Evolutionary conservation across 2,113 vertebrate species (phyloP).

Genomic region (Pluvianellus socialis): DNA sequence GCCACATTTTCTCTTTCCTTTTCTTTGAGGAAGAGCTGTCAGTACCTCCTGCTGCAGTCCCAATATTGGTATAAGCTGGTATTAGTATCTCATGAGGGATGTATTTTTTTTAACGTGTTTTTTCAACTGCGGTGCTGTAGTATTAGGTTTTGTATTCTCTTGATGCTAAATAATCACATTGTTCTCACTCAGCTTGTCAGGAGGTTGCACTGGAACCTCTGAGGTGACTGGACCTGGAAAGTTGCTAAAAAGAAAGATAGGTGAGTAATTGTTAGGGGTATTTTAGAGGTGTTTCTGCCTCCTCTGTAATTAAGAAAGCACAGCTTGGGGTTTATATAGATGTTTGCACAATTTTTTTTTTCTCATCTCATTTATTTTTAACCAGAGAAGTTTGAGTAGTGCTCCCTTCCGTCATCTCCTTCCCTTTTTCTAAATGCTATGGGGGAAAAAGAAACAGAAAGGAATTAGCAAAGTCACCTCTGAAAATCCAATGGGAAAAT

Average conservation of each 20-base stretch:
- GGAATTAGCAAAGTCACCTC: neutral
- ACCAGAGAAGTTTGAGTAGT: neutral
- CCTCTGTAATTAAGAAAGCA: conserved; percentile 48
- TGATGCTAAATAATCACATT: conserved; percentile 39
- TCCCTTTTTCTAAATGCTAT: neutral
- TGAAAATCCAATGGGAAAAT: neutral
- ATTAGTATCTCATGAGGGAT: neutral
- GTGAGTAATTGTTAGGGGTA: conserved; percentile 20
- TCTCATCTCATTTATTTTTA: neutral
- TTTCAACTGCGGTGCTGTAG: neutral
- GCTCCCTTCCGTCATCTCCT: neutral
- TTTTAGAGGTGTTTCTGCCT: conserved; percentile 29
- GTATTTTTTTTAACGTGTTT: neutral
- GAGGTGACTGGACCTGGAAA: conserved; percentile 22
- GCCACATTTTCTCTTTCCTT: neutral
- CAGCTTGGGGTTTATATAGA: conserved; percentile 42
- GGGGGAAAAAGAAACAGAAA: neutral
- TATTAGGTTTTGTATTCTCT: conserved; percentile 16
- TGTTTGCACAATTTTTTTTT: conserved; percentile 17
- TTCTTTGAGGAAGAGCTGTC: neutral
- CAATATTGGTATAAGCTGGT: neutral
- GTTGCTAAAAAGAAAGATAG: conserved; percentile 33
- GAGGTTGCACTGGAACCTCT: neutral
- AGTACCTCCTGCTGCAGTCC: neutral
- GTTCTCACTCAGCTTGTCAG: conserved; percentile 42